A percentile compares a stretch with the other conserved stretches of the same genome.
These are phyloP conservation scores for Nomada hirtipes DNA, from an alignment of 2,888 invertebrate species.

Conservation along the genomic window DNA sequence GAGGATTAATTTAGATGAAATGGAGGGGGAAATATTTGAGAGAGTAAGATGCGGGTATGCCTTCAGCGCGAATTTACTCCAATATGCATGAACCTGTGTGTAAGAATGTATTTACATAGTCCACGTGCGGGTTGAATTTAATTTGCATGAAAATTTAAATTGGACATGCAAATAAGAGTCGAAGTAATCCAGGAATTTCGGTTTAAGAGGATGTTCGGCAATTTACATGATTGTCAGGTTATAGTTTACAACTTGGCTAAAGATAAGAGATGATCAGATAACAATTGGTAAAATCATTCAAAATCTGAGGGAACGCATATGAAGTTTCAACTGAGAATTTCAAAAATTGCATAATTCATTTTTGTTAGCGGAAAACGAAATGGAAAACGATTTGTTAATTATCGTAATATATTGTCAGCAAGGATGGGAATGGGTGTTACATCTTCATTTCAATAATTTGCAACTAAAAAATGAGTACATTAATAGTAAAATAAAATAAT, in stretches of 20 bases:
- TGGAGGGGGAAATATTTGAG: neutral
- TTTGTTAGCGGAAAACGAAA: no score
- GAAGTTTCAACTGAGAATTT: no score
- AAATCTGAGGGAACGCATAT: no score
- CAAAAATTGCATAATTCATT: no score
- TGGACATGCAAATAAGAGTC: neutral
- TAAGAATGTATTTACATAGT: constrained; percentile 7
- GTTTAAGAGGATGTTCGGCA: neutral
- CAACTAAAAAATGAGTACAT: no score
- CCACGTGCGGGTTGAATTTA: neutral
- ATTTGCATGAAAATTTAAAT: constrained; percentile 28
- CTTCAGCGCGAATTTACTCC: neutral
- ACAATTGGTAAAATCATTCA: no score
- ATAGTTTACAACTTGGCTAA: neutral
- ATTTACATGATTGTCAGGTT: neutral
- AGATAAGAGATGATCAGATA: constrained; percentile 17
- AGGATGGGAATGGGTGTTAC: no score
- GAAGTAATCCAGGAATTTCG: neutral
- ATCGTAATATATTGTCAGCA: no score
- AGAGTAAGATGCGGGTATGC: no score
- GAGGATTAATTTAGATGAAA: neutral
- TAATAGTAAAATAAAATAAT: no score
- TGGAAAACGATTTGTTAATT: no score
- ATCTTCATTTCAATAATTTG: no score
- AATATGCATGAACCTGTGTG: neutral